Conservation (phyloP, 2,113 vertebrate genomes). For the Rhinoderma darwinii region DNA sequence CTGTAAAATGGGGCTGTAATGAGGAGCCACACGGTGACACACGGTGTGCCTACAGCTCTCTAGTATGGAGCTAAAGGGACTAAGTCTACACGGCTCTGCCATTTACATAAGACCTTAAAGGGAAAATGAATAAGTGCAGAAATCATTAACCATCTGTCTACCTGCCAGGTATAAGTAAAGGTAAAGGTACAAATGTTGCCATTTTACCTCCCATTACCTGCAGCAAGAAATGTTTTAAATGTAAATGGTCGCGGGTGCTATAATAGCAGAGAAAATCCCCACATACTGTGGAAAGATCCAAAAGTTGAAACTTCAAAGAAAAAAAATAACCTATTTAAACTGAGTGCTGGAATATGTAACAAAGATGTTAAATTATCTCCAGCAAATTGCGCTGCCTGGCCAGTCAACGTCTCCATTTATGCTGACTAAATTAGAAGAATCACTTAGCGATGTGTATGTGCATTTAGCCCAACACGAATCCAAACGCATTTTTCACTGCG, state of each 20-base stretch:
- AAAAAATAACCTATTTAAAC: neutral
- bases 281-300: neutral
- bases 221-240: neutral
- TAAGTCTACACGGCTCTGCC: too few species aligned
- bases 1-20: too few species aligned
- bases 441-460: conserved; percentile 51
- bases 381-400: conserved; percentile 27
- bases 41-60: too few species aligned
- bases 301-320: neutral
- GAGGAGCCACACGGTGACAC: too few species aligned
- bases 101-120: too few species aligned
- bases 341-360: conserved; percentile 19
- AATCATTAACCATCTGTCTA: too few species aligned
- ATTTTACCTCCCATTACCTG: neutral
- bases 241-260: neutral
- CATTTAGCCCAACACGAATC: conserved; percentile 53
- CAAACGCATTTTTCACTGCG: conserved; percentile 45
- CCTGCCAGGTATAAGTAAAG: neutral
- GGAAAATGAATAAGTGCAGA: too few species aligned
- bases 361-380: conserved; percentile 49
- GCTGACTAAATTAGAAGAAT: conserved; percentile 44
- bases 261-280: neutral
- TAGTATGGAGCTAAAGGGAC: too few species aligned
- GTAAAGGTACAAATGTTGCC: neutral
- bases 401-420: conserved; percentile 42